Evolutionary conservation across 2,888 invertebrate species (phyloP), one percentile per base, ranked within the genome.

Genomic region (Dione vanillae): DNA sequence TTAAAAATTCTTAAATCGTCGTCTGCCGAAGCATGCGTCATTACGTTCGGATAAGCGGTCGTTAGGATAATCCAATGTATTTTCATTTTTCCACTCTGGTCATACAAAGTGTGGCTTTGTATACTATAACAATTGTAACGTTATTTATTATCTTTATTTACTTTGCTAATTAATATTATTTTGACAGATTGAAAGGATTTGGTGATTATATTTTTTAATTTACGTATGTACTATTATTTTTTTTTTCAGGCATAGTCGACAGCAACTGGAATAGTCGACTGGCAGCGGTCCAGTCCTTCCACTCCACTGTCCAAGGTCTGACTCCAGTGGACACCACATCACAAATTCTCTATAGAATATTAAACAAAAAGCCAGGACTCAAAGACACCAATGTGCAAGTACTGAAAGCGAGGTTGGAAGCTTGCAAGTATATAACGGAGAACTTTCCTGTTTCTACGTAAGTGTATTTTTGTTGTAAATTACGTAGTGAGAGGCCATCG

Each of bases 341-440:
- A 16, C 64, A 64, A 20, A 49, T 64, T 12, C 64, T 64, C 2
- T 64, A 64, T 8, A 64, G 51, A 51, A 14, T 64, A 16, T 16
- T 64, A 40, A 64, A 64, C 19, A 64, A 64, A 51, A 64, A 64
- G 83, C 98, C 98, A 0, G 98, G 98, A 0, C 86, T 96, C 0
- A 96, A 97, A 84, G 98, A 98, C 82, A 98, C 96, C 71, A 98
- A 98, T 85, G 97, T 98, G 74, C 98, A 98, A 94, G 98, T 98
- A 14, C 87, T 98, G 64, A 98, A 98, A 84, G 94, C 96, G 0
- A 95, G 97, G 76, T 86, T 98, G 16, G 98, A 98, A 77, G 94
- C 96, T 12, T 94, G 98, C 69, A 96, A 96, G 77, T 94, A 95
- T 76, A 92, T 98, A 35, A 96, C 97, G 0, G 96, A 97, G 84